These are phyloP conservation scores for Cyclophora punctaria DNA, from an alignment of 2,888 invertebrate species.

Conservation along the genomic window DNA sequence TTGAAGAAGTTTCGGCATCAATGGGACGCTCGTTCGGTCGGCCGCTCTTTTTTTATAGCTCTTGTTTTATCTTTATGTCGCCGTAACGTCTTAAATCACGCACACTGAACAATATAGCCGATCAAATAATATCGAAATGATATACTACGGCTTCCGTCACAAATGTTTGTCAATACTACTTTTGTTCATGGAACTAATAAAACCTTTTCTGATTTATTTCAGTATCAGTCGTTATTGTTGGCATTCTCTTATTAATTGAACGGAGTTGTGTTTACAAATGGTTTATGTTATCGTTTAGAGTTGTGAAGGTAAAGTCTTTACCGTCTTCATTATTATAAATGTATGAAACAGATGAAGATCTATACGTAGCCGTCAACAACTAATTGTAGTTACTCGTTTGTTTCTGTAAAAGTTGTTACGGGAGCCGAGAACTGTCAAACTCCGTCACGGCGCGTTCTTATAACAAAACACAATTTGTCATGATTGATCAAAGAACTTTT, in stretches of 20 bases:
- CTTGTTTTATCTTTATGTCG: conserved; percentile 33
- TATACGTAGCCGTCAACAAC: conserved; percentile 28
- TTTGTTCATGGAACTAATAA: too few species aligned
- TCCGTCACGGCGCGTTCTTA: conserved; percentile 50
- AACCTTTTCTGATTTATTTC: background rate
- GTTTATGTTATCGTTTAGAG: too few species aligned
- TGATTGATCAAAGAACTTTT: conserved; percentile 68
- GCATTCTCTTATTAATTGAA: too few species aligned
- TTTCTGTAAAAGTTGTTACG: conserved; percentile 44
- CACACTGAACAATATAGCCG: conserved; percentile 9
- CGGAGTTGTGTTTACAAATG: conserved; percentile 4
- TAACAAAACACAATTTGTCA: conserved; percentile 68
- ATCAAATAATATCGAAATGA: conserved; percentile 4
- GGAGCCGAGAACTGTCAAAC: conserved; percentile 50
- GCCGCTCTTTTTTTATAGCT: conserved; percentile 33
- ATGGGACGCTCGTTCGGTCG: conserved; percentile 22
- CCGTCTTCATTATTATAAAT: too few species aligned
- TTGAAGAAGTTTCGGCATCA: conserved; percentile 48
- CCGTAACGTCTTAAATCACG: conserved; percentile 18
- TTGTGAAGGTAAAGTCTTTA: too few species aligned
- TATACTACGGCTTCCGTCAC: background rate
- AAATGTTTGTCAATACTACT: too few species aligned
- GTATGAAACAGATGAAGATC: conserved; percentile 4
- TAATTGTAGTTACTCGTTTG: conserved; percentile 48
- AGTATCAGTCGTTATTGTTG: conserved; percentile 5